Base-by-base conservation (phyloP, 2,797 vertebrate genomes). In the Rhodeus uyekii region DNA sequence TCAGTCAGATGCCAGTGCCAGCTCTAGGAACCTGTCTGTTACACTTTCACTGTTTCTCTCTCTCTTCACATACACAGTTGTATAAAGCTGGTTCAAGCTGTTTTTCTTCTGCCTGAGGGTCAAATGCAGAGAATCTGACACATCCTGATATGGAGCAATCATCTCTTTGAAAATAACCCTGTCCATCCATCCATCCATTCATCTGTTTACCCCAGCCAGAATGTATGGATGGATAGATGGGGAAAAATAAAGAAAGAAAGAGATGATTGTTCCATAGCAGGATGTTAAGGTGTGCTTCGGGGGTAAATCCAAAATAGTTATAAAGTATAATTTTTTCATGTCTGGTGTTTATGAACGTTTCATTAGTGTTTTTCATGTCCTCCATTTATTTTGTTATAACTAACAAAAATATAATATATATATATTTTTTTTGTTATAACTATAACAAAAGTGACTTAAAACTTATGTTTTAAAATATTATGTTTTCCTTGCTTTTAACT, bases 1-100 rank as follows among this genome's bases (percentile, higher is more conserved):
- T 72, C 29, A 9, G 42, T 80, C 55, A 13, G 46, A 65, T 76
- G 13, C 72, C 80, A 71, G 73, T 42, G 53, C 69, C 73, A 53
- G 60, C 81, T 6, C 48, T 5, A 24, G 22, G 27, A 75, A 63
- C 42, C 32, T 50, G 34, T 76, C 38, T 74, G 24, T 44, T 60
- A 8, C 36, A 27, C 3, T 19, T 24, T 81, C 50, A 44, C n/a
- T 80, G 13, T 36, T 16, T 58, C 27, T 53, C 36, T 76, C 60
- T 34, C 64, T 72, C 46, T 72, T 55, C 53, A 12, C 9, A n/a
- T 38, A 63, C 4, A 38, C 19, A 10, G 22, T 27, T 27, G 1
- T 39, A n/a, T 29, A 18, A 58, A 55, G 38, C 24, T 32, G 44
- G 12, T 36, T 78, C 61, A 38, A 12, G 61, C n/a, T 29, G 27